phyloP scores from a whole-genome alignment of 1,140 invertebrate genomes.

The Psix sp. region DNA sequence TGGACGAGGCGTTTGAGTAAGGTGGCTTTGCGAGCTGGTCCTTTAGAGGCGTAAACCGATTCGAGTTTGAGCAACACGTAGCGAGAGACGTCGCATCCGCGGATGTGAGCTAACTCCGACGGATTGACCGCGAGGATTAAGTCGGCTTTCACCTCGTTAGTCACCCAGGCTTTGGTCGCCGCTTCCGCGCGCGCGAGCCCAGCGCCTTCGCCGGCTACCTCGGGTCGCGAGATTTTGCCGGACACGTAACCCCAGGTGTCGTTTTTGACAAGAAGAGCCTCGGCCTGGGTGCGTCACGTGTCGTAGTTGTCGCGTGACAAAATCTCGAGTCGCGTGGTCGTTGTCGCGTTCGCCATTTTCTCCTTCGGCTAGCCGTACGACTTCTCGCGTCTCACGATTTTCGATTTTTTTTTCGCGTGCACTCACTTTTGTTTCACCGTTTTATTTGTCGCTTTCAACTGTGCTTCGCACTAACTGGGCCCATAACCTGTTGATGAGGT shows the following conservation, averaged over 20 bases:
- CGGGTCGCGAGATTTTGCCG: conserved; percentile 12
- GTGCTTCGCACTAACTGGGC: background rate
- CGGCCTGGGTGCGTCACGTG: conserved; percentile 32
- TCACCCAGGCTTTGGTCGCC: background rate
- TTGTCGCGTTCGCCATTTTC: conserved; percentile 1
- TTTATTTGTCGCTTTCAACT: background rate
- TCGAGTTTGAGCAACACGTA: too few species aligned
- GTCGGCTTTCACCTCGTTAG: conserved; percentile 43
- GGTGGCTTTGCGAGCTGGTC: too few species aligned
- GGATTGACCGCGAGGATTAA: too few species aligned
- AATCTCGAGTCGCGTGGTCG: conserved; percentile 3
- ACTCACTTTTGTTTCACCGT: too few species aligned
- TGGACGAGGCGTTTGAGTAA: too few species aligned
- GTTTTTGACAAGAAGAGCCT: conserved; percentile 31
- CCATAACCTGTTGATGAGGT: conserved; percentile 3
- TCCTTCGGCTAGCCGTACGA: background rate
- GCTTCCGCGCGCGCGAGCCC: background rate
- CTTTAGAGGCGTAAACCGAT: too few species aligned
- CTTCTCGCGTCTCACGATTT: too few species aligned
- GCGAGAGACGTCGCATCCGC: too few species aligned
- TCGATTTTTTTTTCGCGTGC: too few species aligned
- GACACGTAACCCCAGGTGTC: conserved; percentile 35
- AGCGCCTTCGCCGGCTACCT: background rate
- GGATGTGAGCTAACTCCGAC: too few species aligned
- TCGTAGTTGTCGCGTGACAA: conserved; percentile 41